Evolutionary conservation across 2,797 vertebrate genomes (phyloP).

Genomic region (Channallabes apus): DNA sequence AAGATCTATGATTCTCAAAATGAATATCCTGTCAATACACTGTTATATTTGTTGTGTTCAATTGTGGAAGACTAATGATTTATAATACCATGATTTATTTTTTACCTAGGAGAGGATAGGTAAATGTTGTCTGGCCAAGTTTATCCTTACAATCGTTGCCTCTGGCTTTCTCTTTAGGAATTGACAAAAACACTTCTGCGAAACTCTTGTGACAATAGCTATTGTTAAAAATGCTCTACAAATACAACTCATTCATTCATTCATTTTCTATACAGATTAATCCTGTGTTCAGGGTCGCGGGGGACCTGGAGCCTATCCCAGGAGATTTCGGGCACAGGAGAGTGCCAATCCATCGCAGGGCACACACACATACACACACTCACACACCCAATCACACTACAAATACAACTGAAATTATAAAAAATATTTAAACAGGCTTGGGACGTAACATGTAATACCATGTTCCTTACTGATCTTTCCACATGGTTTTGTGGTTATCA

Average conservation of each 20-base stretch:
- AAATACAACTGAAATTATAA: neutral
- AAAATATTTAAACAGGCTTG: neutral
- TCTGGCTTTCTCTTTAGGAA: neutral
- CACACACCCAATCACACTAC: too few species aligned
- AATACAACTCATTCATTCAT: too few species aligned
- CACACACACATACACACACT: too few species aligned
- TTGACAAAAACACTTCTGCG: neutral
- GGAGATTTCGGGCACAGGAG: too few species aligned
- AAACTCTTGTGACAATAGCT: neutral
- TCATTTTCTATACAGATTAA: too few species aligned
- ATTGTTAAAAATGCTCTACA: neutral
- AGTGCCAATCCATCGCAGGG: too few species aligned
- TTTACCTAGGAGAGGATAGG: neutral
- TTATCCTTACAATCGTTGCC: neutral
- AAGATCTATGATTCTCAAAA: too few species aligned
- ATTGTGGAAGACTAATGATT: neutral
- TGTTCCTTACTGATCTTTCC: neutral
- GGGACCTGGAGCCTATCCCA: too few species aligned
- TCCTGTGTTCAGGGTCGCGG: too few species aligned
- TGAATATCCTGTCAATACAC: neutral
- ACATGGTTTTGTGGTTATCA: conserved; percentile 42
- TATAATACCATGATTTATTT: neutral
- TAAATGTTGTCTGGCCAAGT: neutral
- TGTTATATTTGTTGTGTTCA: neutral
- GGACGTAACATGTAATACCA: neutral